phyloP scores from a whole-genome alignment of 2,888 invertebrate genomes.

The Entomobrya proxima region DNA sequence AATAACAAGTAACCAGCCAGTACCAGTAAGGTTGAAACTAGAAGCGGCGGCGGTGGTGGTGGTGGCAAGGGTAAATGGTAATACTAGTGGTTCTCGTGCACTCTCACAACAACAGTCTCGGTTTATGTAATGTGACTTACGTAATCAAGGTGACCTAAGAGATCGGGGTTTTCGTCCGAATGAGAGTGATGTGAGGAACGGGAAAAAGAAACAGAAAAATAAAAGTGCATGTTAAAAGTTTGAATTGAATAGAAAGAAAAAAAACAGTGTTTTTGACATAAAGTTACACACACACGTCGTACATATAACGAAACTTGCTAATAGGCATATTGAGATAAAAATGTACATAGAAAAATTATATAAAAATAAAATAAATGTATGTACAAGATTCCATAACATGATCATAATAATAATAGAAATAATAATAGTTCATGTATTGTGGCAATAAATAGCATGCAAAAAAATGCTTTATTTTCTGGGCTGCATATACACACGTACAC shows the following conservation, averaged over 20 bases:
- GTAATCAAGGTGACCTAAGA: slow-evolving; percentile 79
- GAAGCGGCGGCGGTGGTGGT: not conserved
- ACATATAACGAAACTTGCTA: not conserved
- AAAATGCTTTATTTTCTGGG: not conserved
- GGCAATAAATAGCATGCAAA: slow-evolving; percentile 44
- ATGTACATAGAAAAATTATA: not conserved
- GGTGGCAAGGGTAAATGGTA: not conserved
- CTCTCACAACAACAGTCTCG: slow-evolving; percentile 49
- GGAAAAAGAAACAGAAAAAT: slow-evolving; percentile 32
- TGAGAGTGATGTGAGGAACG: slow-evolving; percentile 67
- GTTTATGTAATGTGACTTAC: slow-evolving; percentile 76
- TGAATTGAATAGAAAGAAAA: slow-evolving; percentile 8
- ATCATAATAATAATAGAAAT: not conserved
- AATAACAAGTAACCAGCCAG: not conserved
- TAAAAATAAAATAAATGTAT: too few relatives aligned
- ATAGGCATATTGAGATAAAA: not conserved
- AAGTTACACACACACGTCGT: slow-evolving; percentile 50
- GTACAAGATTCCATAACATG: slow-evolving; percentile 3
- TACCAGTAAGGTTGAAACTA: not conserved
- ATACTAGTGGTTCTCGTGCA: not conserved
- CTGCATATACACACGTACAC: not conserved
- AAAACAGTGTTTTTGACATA: slow-evolving; percentile 55
- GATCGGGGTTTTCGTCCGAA: slow-evolving; percentile 75
- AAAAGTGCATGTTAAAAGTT: slow-evolving; percentile 1
- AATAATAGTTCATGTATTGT: slow-evolving; percentile 29